These are phyloP conservation scores for Rhineura floridana DNA, from an alignment of 2,113 vertebrate genomes.

Conservation along the genomic window DNA sequence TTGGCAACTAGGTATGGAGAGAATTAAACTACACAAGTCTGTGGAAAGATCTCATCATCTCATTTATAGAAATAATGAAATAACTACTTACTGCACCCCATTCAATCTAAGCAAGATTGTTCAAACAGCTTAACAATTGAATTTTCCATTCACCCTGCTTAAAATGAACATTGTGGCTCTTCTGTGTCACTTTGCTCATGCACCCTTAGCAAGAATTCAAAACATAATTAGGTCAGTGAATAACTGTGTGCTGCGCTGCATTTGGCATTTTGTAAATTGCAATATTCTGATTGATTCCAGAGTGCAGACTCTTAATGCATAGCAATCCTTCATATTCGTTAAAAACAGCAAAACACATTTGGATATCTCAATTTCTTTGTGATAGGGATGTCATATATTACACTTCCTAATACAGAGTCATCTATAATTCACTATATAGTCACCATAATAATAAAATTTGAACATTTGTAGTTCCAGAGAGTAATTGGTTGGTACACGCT, in stretches of 20 bases:
- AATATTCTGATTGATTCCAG: slow-evolving; percentile 53
- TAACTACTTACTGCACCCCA: slow-evolving; percentile 5
- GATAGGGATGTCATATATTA: slow-evolving; percentile 40
- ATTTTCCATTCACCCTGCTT: slow-evolving; percentile 18
- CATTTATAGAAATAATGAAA: slow-evolving; percentile 7
- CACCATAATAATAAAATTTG: slow-evolving; percentile 47
- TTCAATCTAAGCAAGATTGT: not conserved
- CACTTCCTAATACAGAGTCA: slow-evolving; percentile 8
- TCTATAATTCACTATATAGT: slow-evolving; percentile 50
- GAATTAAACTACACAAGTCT: slow-evolving; percentile 20
- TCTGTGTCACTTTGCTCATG: not conserved
- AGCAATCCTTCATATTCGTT: slow-evolving; percentile 46
- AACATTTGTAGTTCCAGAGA: slow-evolving; percentile 42
- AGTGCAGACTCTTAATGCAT: slow-evolving; percentile 31
- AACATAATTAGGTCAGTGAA: slow-evolving; percentile 12
- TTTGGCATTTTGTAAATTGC: slow-evolving; percentile 32
- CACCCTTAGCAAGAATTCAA: not conserved
- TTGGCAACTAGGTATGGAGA: slow-evolving; percentile 13
- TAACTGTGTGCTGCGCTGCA: slow-evolving; percentile 2
- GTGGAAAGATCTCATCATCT: slow-evolving; percentile 30
- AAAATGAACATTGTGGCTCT: slow-evolving; percentile 3
- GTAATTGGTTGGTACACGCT: slow-evolving; percentile 31
- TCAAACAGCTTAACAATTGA: not conserved
- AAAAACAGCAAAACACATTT: slow-evolving; percentile 34
- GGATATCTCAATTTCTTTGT: slow-evolving; percentile 18